Evolutionary conservation across 2,797 vertebrate genomes (phyloP).

Genomic region (Cygnus olor): DNA sequence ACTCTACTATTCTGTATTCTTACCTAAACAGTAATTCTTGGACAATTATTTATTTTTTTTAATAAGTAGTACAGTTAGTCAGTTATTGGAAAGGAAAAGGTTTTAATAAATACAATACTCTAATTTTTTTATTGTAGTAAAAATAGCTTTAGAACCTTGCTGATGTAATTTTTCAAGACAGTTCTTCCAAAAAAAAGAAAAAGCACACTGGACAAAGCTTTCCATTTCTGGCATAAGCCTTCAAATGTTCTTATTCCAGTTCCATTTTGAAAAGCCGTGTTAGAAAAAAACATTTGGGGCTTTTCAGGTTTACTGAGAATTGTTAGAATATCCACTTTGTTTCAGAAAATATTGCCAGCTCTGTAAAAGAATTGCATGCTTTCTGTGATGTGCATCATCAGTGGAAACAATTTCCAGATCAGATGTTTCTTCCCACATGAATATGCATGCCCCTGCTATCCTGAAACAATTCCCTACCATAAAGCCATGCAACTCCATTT

Average conservation of each 20-base stretch:
- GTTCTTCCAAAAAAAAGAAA: not conserved
- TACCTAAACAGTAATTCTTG: not conserved
- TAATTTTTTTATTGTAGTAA: not conserved
- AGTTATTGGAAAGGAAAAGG: not conserved
- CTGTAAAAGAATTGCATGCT: not conserved
- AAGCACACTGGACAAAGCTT: not conserved
- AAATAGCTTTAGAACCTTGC: not conserved
- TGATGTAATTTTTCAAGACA: not conserved
- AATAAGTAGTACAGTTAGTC: not conserved
- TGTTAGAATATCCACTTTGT: not conserved
- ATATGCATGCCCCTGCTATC: not conserved
- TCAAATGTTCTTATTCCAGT: not conserved
- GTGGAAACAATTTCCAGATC: not conserved
- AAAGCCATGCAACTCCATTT: not conserved
- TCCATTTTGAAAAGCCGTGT: not conserved
- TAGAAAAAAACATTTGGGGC: not conserved
- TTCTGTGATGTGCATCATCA: not conserved
- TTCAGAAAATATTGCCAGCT: not conserved
- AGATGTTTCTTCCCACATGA: not conserved
- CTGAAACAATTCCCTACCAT: not conserved
- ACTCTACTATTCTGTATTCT: not conserved
- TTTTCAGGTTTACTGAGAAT: not conserved
- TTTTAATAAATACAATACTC: not conserved
- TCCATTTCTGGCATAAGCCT: not conserved
- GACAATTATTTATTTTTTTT: not conserved